Evolutionary conservation across 1,140 invertebrate species (phyloP).

Genomic region (Penaeus vannamei): DNA sequence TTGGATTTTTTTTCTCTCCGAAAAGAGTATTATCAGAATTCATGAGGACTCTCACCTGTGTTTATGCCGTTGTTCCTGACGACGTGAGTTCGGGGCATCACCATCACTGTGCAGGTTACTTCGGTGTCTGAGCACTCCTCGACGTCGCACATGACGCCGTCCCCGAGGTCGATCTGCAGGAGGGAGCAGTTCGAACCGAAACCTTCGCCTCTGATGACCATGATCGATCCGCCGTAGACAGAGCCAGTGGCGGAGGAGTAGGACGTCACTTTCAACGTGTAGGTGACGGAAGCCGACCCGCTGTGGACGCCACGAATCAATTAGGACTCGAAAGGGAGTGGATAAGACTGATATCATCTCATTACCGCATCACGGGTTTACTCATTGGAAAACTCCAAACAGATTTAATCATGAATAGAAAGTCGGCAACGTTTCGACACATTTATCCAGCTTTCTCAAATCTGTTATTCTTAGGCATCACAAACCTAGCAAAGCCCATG

Average conservation of each 20-base stretch:
- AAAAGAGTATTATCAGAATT: too few species aligned
- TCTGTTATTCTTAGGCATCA: too few species aligned
- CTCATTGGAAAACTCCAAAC: too few species aligned
- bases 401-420: too few species aligned
- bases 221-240: conserved; percentile 26
- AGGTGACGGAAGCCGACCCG: not conserved
- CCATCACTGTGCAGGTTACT: conserved; percentile 10
- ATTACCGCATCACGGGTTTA: too few species aligned
- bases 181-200: conserved; percentile 47
- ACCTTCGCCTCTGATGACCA: conserved; percentile 32
- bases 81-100: conserved; percentile 13
- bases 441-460: too few species aligned
- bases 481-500: conserved; percentile 36
- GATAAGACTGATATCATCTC: too few species aligned
- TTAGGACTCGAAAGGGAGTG: too few species aligned
- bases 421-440: too few species aligned
- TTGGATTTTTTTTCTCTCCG: too few species aligned
- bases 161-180: conserved; percentile 32
- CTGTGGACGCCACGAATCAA: not conserved
- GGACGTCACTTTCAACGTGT: conserved; percentile 3
- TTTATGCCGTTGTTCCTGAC: conserved; percentile 35
- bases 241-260: conserved; percentile 26
- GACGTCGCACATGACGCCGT: conserved; percentile 24
- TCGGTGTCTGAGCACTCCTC: conserved; percentile 21
- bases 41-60: conserved; percentile 3